A percentile compares a stretch with the other conserved stretches of the same genome.
Conservation (phyloP, 1,140 invertebrate species). For the Hylyphantes graminicola region DNA sequence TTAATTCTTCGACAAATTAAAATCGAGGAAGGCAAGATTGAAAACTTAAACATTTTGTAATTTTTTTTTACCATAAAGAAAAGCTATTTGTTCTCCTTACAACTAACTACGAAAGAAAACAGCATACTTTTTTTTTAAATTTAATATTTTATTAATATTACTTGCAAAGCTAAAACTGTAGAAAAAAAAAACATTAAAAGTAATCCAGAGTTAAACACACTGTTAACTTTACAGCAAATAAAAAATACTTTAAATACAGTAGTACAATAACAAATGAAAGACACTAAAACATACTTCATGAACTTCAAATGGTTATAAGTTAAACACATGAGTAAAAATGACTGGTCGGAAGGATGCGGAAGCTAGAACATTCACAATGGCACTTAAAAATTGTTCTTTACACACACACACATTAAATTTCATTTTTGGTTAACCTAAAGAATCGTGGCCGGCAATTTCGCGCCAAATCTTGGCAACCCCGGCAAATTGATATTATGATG, state of each 20-base stretch:
- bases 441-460: too few species aligned
- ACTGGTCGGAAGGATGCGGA: slow-evolving; percentile 40
- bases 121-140: background rate
- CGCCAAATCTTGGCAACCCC: too few species aligned
- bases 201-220: slow-evolving; percentile 34
- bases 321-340: slow-evolving; percentile 46
- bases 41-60: too few species aligned
- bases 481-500: too few species aligned
- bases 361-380: slow-evolving; percentile 43
- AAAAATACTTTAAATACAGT: slow-evolving; percentile 60
- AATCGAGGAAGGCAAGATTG: too few species aligned
- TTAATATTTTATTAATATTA: slow-evolving; percentile 43
- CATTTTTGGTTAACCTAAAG: too few species aligned
- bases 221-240: slow-evolving; percentile 56
- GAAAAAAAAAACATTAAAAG: slow-evolving; percentile 46
- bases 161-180: slow-evolving; percentile 37
- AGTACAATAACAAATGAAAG: slow-evolving; percentile 60
- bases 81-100: too few species aligned
- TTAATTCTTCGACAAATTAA: too few species aligned
- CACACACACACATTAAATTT: slow-evolving; percentile 11
- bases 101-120: too few species aligned
- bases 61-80: too few species aligned
- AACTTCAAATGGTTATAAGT: slow-evolving; percentile 45
- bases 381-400: slow-evolving; percentile 55
- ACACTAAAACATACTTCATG: slow-evolving; percentile 48